Evolutionary conservation across 2,113 vertebrate genomes (phyloP), one percentile per base, ranked within the genome.

Genomic region (Apistogramma diplotaenia): DNA sequence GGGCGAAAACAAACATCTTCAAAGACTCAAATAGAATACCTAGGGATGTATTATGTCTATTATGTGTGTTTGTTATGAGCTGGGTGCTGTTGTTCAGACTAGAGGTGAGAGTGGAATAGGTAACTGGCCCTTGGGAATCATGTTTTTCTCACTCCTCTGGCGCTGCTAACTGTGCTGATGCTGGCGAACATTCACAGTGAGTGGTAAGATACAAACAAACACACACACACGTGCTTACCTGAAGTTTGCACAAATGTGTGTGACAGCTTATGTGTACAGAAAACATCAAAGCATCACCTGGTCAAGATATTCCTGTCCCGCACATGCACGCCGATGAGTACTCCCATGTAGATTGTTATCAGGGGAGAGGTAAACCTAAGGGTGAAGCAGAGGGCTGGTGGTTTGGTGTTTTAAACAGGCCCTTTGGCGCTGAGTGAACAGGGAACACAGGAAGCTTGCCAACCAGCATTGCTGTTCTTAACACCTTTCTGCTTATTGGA

Each of bases 101-200:
- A 56, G 40, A 89, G 75, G 55, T 79, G 83, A 89, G 85, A 74
- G 83, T 59, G 84, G 62, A 91, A 78, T 85, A 87, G 70, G 76
- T 81, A 74, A 58, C 49, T 11, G 61, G 73, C 89, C 85, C 79
- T 13, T 10, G 90, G 90, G 92, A 92, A 70, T 88, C 29, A 3
- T 93, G 92, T 91, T 93, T 92, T 90, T 91, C 91, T 92, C 89
- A 73, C 80, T 60, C 70, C 76, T 84, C 49, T 77, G 43, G 56
- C 81, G 79, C 76, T 79, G 80, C 71, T 61, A 79, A 83, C 81
- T 78, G 67, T 60, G 46, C 49, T 27, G 77, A 74, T 74, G 76
- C 86, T 71, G 67, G 79, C 61, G 78, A 73, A 49, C 60, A 73
- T 85, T 91, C 59, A 81, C 53, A 19, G 55, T 61, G 62, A 84